phyloP scores from a whole-genome alignment of 1,140 invertebrate genomes.

The Plodia interpunctella region DNA sequence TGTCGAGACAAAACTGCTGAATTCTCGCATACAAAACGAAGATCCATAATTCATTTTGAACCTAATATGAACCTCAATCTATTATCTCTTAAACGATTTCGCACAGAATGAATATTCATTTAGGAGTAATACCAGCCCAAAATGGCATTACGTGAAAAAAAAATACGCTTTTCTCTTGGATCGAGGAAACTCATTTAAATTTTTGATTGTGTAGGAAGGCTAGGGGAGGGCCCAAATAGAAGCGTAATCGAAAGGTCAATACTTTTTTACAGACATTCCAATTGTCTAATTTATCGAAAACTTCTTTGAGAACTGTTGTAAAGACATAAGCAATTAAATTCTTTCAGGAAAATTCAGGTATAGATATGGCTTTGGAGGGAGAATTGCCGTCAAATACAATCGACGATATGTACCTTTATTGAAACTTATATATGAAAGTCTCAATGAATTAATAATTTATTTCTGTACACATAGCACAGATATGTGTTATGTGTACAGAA shows the following conservation, averaged over 20 bases:
- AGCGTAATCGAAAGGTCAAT: conserved; percentile 50
- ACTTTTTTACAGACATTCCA: conserved; percentile 36
- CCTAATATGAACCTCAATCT: conserved; percentile 69
- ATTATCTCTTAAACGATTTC: conserved; percentile 72
- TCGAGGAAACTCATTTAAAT: conserved; percentile 65
- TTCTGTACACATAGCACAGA: no score
- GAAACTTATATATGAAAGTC: no score
- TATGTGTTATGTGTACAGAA: no score
- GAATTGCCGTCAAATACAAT: no score
- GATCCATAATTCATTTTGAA: conserved; percentile 59
- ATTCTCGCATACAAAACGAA: conserved; percentile 50
- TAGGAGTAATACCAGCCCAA: conserved; percentile 65
- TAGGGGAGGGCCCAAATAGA: conserved; percentile 32
- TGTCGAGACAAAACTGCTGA: conserved; percentile 23
- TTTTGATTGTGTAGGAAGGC: conserved; percentile 63
- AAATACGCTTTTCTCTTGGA: conserved; percentile 46
- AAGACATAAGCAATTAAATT: conserved; percentile 15
- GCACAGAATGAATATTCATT: conserved; percentile 72
- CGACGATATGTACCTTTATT: no score
- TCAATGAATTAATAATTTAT: no score
- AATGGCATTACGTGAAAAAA: conserved; percentile 64
- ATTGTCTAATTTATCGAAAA: conserved; percentile 24
- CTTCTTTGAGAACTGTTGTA: conserved; percentile 18
- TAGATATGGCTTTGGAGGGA: no score
- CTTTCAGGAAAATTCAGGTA: no score